A percentile compares a stretch with the other conserved stretches of the same genome.
phyloP scores from a whole-genome alignment of 2,113 vertebrate genomes.

The Boulengeromyrus knoepffleri region DNA sequence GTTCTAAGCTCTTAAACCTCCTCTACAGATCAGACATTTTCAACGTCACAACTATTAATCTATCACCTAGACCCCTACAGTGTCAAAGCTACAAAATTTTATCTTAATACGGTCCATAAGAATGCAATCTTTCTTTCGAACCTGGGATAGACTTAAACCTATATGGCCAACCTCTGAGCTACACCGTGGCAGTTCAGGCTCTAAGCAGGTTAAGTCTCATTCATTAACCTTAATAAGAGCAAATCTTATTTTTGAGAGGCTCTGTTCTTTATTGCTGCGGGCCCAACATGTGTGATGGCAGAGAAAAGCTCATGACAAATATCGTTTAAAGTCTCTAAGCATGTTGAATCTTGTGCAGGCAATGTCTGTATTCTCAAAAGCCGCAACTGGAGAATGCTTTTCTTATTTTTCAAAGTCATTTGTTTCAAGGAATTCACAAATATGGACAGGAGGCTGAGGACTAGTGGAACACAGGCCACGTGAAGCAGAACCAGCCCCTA shows the following conservation, averaged over 20 bases:
- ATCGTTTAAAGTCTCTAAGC: not conserved
- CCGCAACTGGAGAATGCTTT: not conserved
- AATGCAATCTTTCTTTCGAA: not conserved
- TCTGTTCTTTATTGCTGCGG: not conserved
- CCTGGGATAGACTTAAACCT: not conserved
- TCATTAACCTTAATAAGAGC: not conserved
- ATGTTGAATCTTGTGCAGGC: not conserved
- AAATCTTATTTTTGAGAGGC: not conserved
- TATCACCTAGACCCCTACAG: not conserved
- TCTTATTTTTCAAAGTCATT: not conserved
- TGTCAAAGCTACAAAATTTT: not conserved
- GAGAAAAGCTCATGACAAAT: not conserved
- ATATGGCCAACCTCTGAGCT: not conserved
- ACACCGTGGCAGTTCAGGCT: not conserved
- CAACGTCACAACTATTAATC: not conserved
- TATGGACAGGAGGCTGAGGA: not conserved
- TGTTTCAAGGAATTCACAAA: not conserved
- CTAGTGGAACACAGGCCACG: not conserved
- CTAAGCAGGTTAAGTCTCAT: not conserved
- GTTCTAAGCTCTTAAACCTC: not conserved
- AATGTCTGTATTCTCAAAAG: not conserved
- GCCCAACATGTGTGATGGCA: not conserved
- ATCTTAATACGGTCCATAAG: not conserved
- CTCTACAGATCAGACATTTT: not conserved
- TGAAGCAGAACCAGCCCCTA: not conserved